Percentiles rank a stretch among this genome's conserved stretches.
Conservation (phyloP, 2,113 vertebrate species). For the Pluvianellus socialis region DNA sequence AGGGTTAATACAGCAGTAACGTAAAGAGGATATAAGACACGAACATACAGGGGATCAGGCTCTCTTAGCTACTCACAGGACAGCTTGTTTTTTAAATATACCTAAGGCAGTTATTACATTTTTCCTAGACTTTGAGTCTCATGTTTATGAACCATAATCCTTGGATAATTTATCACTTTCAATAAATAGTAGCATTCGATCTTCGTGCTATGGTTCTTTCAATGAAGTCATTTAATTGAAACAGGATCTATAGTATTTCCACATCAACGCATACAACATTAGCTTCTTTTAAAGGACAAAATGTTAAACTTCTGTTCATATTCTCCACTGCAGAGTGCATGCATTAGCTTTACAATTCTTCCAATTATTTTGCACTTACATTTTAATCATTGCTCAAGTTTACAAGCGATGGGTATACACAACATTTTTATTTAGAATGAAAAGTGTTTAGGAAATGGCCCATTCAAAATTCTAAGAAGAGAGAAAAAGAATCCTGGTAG, state of each 20-base stretch:
- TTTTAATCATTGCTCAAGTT: not conserved
- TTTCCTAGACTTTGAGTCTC: not conserved
- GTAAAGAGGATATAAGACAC: not conserved
- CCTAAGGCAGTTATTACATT: not conserved
- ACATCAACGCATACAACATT: not conserved
- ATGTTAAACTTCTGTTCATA: not conserved
- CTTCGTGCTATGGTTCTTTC: not conserved
- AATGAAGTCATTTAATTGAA: not conserved
- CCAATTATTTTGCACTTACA: not conserved
- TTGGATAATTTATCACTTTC: constrained; percentile 37
- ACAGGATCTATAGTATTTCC: not conserved
- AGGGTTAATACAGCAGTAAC: not conserved
- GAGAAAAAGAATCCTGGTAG: not conserved
- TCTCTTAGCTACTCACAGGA: not conserved
- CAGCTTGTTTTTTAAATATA: not conserved
- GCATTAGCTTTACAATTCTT: not conserved
- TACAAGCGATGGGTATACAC: not conserved
- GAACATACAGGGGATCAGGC: not conserved
- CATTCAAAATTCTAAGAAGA: not conserved
- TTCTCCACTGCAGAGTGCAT: not conserved
- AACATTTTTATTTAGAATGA: not conserved
- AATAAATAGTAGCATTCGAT: constrained; percentile 23
- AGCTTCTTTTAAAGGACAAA: not conserved
- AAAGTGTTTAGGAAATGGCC: not conserved
- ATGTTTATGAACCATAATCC: constrained; percentile 21